phyloP scores from a whole-genome alignment of 1,140 invertebrate species.

The Mizuhopecten yessoensis region DNA sequence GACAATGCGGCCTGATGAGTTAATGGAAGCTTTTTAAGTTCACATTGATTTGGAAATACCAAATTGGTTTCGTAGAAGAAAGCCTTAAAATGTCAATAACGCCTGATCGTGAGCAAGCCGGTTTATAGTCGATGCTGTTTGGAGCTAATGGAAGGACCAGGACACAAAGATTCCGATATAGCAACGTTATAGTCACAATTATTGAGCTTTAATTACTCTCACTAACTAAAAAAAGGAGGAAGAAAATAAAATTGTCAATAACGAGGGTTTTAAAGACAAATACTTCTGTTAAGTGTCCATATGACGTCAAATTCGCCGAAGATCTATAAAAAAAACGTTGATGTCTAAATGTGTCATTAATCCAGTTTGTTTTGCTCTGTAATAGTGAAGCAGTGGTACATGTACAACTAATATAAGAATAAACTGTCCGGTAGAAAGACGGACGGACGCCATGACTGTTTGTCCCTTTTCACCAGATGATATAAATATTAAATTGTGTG shows the following conservation, averaged over 20 bases:
- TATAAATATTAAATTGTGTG: too few species aligned
- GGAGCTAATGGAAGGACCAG: conserved; percentile 10
- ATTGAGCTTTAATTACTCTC: not conserved
- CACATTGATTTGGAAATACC: conserved; percentile 19
- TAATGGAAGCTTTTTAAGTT: conserved; percentile 39
- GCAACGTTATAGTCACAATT: not conserved
- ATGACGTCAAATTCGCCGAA: too few species aligned
- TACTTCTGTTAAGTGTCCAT: not conserved
- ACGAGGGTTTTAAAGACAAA: not conserved
- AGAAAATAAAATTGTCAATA: not conserved
- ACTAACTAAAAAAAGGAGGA: not conserved
- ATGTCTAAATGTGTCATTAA: too few species aligned
- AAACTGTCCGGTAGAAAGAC: too few species aligned
- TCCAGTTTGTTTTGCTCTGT: too few species aligned
- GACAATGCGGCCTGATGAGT: not conserved
- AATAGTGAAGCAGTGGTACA: too few species aligned
- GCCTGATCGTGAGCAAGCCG: not conserved
- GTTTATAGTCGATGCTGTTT: not conserved
- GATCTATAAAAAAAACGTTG: too few species aligned
- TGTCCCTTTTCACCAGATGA: too few species aligned
- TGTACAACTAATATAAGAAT: too few species aligned
- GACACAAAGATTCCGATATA: not conserved
- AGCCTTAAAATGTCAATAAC: conserved; percentile 28
- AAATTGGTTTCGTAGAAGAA: conserved; percentile 39
- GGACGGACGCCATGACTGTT: too few species aligned